Conservation (phyloP, 2,888 invertebrate species). For the Dryadula phaetusa region DNA sequence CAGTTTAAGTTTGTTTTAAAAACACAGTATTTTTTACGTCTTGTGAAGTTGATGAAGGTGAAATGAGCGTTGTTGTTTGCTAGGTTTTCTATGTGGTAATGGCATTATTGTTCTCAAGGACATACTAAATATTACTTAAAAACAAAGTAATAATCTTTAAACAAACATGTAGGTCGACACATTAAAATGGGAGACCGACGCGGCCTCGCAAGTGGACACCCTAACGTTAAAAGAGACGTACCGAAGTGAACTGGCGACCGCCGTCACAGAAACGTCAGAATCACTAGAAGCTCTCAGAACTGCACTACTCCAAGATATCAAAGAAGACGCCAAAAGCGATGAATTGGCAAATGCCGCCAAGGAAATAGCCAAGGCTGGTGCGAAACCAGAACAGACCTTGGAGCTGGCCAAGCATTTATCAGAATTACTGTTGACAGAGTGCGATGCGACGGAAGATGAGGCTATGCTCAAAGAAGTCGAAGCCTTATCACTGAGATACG, state of each 20-base stretch:
- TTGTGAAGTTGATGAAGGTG: too few relatives aligned
- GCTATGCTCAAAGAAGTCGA: constrained; percentile 87
- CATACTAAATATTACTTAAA: too few relatives aligned
- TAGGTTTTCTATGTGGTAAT: too few relatives aligned
- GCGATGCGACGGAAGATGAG: constrained; percentile 86
- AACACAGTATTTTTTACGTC: too few relatives aligned
- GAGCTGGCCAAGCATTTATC: constrained; percentile 93
- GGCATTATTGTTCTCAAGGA: too few relatives aligned
- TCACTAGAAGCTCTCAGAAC: constrained; percentile 87
- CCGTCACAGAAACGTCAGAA: constrained; percentile 88
- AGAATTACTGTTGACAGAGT: constrained; percentile 89
- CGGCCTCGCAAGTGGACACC: constrained; percentile 93
- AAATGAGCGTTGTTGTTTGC: too few relatives aligned
- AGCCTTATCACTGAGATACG: constrained; percentile 87
- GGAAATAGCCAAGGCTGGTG: constrained; percentile 89
- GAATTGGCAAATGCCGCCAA: constrained; percentile 87
- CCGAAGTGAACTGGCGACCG: constrained; percentile 89
- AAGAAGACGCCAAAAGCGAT: constrained; percentile 81
- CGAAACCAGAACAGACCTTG: constrained; percentile 91
- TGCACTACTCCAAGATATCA: constrained; percentile 69
- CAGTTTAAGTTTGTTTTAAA: too few relatives aligned
- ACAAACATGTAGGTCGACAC: constrained; percentile 86
- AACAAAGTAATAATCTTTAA: background rate
- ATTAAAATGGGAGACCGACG: constrained; percentile 89
- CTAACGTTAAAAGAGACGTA: constrained; percentile 94